Evolutionary conservation across 2,888 invertebrate species (phyloP).

Genomic region (Cyclophora albipunctata): DNA sequence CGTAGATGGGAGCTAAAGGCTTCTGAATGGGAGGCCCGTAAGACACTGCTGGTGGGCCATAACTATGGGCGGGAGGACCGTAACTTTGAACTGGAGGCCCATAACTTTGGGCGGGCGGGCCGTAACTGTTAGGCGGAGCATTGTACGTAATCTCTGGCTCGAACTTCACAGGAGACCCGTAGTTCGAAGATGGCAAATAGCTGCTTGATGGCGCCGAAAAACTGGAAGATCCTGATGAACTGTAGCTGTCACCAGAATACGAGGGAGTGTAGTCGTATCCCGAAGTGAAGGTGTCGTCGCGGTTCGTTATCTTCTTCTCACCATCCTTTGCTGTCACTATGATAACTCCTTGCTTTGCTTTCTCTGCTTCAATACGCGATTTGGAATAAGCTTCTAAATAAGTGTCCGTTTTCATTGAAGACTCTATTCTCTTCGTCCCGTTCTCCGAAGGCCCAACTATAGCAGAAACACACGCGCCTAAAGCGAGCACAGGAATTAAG

Average conservation of each 20-base stretch:
- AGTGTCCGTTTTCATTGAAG: conserved; percentile 67
- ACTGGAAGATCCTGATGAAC: conserved; percentile 40
- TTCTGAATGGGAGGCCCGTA: conserved; percentile 65
- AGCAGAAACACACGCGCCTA: conserved; percentile 47
- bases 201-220: conserved; percentile 43
- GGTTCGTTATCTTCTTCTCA: conserved; percentile 64
- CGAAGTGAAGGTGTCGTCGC: conserved; percentile 58
- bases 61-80: conserved; percentile 47
- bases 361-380: conserved; percentile 67
- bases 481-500: conserved; percentile 37
- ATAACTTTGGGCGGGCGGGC: conserved; percentile 43
- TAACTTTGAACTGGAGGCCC: conserved; percentile 59
- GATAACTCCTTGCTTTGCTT: conserved; percentile 58
- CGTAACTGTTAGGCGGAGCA: conserved; percentile 44
- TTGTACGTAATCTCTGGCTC: conserved; percentile 48
- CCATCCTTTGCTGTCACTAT: conserved; percentile 66
- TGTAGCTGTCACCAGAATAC: conserved; percentile 49
- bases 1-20: conserved; percentile 50
- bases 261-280: conserved; percentile 63
- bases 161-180: conserved; percentile 49
- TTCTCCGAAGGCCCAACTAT: conserved; percentile 56
- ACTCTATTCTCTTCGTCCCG: conserved; percentile 33
- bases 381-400: conserved; percentile 80
- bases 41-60: conserved; percentile 52
- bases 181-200: conserved; percentile 45